These are phyloP conservation scores for Taxidea taxus DNA, from an alignment of 2,113 vertebrate species.

Conservation along the genomic window DNA sequence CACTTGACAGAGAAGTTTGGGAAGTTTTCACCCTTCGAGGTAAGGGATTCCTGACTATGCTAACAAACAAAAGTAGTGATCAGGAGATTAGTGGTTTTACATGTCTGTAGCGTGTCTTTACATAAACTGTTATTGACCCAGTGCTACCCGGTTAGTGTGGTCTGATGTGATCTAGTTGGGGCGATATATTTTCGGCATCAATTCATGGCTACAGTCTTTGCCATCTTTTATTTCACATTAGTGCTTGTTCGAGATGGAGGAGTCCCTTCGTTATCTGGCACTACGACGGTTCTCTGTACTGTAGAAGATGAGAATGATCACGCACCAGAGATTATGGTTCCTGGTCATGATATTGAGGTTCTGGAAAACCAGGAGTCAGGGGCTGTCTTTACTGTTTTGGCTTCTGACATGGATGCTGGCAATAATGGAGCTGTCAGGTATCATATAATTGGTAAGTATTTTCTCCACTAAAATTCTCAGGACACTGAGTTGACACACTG, in stretches of 20 bases:
- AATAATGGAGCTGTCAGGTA: constrained; percentile 88
- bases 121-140: neutral
- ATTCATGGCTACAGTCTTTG: neutral
- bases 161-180: neutral
- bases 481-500: neutral
- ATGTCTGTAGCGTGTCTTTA: neutral
- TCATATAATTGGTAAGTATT: constrained; percentile 86
- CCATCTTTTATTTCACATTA: constrained; percentile 74
- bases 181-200: neutral
- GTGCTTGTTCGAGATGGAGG: constrained; percentile 90
- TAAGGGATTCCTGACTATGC: constrained; percentile 66
- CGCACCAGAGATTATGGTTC: constrained; percentile 85
- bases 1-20: constrained; percentile 90
- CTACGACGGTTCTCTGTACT: constrained; percentile 83
- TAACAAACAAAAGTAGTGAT: neutral
- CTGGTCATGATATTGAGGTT: constrained; percentile 82
- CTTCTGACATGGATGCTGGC: constrained; percentile 88
- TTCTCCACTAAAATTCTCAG: neutral
- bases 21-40: constrained; percentile 88
- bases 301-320: constrained; percentile 94
- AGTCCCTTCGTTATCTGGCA: constrained; percentile 82
- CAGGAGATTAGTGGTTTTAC: neutral
- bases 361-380: constrained; percentile 90
- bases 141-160: neutral
- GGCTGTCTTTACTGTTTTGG: constrained; percentile 81